phyloP scores from a whole-genome alignment of 2,797 vertebrate genomes.

The Hoplostethus mediterraneus region DNA sequence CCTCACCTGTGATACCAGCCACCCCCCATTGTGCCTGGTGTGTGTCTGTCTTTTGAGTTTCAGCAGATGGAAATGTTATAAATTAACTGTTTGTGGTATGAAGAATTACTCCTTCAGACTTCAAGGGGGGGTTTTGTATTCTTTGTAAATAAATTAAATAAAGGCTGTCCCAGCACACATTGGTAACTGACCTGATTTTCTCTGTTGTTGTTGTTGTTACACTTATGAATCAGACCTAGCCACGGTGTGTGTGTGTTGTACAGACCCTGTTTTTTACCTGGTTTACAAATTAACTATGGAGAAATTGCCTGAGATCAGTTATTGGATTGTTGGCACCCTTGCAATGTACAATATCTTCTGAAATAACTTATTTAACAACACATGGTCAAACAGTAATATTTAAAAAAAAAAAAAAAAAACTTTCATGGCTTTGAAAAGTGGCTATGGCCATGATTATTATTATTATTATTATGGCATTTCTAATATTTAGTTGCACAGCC shows the following conservation, averaged over 20 bases:
- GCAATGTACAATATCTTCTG: too few relatives aligned
- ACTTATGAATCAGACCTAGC: neutral
- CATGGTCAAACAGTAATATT: too few relatives aligned
- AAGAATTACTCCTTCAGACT: slow-evolving; percentile 1
- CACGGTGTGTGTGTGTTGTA: neutral
- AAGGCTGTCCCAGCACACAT: slow-evolving; percentile 59
- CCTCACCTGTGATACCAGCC: slow-evolving; percentile 18
- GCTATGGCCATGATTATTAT: too few relatives aligned
- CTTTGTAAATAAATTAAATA: slow-evolving; percentile 85
- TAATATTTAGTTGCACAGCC: too few relatives aligned
- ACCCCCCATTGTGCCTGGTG: slow-evolving; percentile 20
- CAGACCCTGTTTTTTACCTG: neutral
- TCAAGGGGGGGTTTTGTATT: slow-evolving; percentile 79
- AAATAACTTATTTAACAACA: too few relatives aligned
- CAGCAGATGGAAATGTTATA: slow-evolving; percentile 17
- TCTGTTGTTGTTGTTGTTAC: neutral
- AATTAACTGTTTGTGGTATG: slow-evolving; percentile 21
- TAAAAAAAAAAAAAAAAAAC: too few relatives aligned
- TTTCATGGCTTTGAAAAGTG: too few relatives aligned
- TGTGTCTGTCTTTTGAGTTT: neutral
- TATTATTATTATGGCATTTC: too few relatives aligned
- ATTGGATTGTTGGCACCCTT: neutral
- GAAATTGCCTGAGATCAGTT: neutral
- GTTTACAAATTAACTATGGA: neutral
- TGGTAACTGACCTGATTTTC: slow-evolving; percentile 1